Evolutionary conservation across 2,113 vertebrate species (phyloP).

Genomic region (Okapia johnstoni): DNA sequence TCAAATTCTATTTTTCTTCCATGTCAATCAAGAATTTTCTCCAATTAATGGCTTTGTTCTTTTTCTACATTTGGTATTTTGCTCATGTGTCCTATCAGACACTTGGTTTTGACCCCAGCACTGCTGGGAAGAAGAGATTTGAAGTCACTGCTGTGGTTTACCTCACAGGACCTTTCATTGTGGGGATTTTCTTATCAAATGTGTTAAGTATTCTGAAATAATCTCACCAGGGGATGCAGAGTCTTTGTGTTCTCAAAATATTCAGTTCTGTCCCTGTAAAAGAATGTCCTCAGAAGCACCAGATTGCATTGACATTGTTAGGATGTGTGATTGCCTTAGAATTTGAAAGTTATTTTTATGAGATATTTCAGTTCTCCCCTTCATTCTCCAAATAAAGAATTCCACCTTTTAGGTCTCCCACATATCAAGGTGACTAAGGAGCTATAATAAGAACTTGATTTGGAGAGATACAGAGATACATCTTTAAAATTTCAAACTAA

Average conservation of each 20-base stretch:
- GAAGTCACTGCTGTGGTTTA: background rate
- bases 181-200: background rate
- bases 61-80: background rate
- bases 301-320: background rate
- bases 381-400: background rate
- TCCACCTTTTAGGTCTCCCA: background rate
- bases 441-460: background rate
- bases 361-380: background rate
- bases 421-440: background rate
- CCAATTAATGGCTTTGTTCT: background rate
- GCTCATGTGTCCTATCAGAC: background rate
- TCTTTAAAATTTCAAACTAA: background rate
- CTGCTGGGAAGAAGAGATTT: background rate
- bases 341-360: background rate
- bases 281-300: background rate
- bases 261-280: background rate
- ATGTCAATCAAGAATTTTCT: background rate
- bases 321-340: background rate
- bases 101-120: background rate
- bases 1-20: background rate
- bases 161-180: background rate
- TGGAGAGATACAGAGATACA: background rate
- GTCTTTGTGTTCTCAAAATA: conserved; percentile 24
- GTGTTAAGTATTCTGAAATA: conserved; percentile 1
- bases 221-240: background rate